Percentiles rank a stretch among this genome's conserved stretches.
Conservation (phyloP, 2,113 vertebrate species). For the Rhombomys opimus region DNA sequence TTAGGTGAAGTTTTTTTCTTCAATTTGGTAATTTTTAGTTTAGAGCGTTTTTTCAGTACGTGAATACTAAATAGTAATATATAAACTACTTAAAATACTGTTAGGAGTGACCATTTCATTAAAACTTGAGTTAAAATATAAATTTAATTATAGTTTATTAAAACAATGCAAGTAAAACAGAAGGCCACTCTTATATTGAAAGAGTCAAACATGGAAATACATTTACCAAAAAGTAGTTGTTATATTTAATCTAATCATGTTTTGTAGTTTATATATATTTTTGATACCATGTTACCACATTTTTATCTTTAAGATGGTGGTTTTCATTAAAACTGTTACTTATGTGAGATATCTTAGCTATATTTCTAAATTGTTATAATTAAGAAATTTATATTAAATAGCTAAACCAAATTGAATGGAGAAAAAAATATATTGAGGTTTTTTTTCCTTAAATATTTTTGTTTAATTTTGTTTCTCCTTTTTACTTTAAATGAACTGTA, state of each 20-base stretch:
- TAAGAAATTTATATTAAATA: slow-evolving; percentile 4
- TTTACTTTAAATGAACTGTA: slow-evolving; percentile 31
- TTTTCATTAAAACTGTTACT: slow-evolving; percentile 47
- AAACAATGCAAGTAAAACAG: slow-evolving; percentile 31
- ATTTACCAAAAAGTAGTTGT: slow-evolving; percentile 28
- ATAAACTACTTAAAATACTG: not conserved
- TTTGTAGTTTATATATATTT: not conserved
- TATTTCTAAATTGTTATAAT: slow-evolving; percentile 25
- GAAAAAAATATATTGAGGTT: not conserved
- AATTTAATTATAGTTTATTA: slow-evolving; percentile 29
- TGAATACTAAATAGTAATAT: not conserved
- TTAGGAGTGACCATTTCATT: not conserved
- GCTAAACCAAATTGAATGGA: slow-evolving; percentile 40
- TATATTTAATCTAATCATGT: not conserved
- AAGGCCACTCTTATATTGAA: not conserved
- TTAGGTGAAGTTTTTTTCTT: slow-evolving; percentile 29
- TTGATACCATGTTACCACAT: not conserved
- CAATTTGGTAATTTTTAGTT: not conserved
- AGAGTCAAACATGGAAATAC: slow-evolving; percentile 28
- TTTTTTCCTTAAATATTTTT: not conserved
- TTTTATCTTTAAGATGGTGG: slow-evolving; percentile 16
- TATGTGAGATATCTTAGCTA: slow-evolving; percentile 32
- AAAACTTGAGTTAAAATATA: slow-evolving; percentile 47
- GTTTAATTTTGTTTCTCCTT: slow-evolving; percentile 31
- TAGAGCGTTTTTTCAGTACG: not conserved